Evolutionary conservation across 2,113 vertebrate species (phyloP).

Genomic region (Ia io): DNA sequence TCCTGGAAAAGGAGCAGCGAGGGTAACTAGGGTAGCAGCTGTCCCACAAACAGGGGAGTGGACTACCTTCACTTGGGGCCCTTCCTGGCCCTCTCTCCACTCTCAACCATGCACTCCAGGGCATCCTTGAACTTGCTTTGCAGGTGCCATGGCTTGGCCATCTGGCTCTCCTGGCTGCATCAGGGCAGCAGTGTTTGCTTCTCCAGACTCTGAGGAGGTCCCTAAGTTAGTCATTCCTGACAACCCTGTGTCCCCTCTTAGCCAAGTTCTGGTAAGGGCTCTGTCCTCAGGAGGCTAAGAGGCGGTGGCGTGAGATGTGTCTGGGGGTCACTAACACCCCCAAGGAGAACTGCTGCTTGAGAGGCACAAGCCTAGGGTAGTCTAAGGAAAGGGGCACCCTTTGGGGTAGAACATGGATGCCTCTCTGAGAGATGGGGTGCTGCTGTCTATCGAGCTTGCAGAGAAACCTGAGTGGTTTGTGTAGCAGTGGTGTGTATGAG

Average conservation of each 20-base stretch:
- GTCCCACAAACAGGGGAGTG: too few relatives aligned
- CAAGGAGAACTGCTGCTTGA: neutral
- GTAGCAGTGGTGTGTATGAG: neutral
- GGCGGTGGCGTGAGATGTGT: neutral
- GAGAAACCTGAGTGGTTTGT: neutral
- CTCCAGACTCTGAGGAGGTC: neutral
- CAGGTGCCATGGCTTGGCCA: neutral
- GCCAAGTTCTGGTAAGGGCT: neutral
- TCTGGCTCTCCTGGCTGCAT: neutral
- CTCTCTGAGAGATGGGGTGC: neutral
- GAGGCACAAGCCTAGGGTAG: too few relatives aligned
- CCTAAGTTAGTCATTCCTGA: neutral
- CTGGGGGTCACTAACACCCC: neutral
- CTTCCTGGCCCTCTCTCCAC: neutral
- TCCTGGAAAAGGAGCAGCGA: neutral
- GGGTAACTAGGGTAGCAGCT: neutral
- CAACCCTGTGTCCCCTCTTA: neutral
- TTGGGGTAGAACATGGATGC: neutral
- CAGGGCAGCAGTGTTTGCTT: neutral
- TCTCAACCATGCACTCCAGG: neutral
- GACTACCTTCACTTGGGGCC: neutral
- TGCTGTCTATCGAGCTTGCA: neutral
- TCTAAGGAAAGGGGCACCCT: neutral
- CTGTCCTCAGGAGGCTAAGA: neutral
- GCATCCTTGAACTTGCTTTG: neutral